phyloP scores from a whole-genome alignment of 1,140 invertebrate genomes.

The Nebria ingens region DNA sequence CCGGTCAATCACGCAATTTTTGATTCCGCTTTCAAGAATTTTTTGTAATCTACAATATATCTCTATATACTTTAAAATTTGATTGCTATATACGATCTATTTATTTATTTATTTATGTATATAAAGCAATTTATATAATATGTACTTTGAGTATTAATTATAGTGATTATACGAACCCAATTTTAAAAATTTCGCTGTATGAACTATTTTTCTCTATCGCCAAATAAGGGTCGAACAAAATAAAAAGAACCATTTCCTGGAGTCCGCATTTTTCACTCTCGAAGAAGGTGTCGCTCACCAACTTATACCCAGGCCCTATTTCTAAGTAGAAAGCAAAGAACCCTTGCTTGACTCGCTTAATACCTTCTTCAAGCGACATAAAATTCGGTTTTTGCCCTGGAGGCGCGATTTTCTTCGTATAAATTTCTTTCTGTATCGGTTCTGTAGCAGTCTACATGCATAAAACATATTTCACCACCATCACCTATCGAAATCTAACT shows the following conservation, averaged over 20 bases:
- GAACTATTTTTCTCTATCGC: background rate
- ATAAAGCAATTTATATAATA: too few relatives aligned
- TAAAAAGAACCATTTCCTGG: background rate
- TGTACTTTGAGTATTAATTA: too few relatives aligned
- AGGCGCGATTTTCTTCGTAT: conserved; percentile 27
- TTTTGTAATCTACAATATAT: background rate
- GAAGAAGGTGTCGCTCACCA: background rate
- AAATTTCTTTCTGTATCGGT: conserved; percentile 21
- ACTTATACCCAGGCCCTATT: background rate
- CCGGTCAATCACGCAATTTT: background rate
- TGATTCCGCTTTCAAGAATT: background rate
- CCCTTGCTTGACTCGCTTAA: background rate
- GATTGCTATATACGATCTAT: too few relatives aligned
- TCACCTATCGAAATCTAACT: background rate
- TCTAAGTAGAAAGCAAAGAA: background rate
- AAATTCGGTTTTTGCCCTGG: background rate
- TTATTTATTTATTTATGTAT: background rate
- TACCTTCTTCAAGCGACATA: background rate
- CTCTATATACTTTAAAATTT: background rate
- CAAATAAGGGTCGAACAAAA: background rate
- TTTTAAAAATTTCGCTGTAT: background rate
- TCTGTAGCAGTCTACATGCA: background rate
- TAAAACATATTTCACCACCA: background rate
- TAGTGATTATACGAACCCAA: conserved; percentile 1
- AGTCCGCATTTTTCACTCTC: background rate